phyloP scores from a whole-genome alignment of 2,888 invertebrate genomes.

The Timandra comae region DNA sequence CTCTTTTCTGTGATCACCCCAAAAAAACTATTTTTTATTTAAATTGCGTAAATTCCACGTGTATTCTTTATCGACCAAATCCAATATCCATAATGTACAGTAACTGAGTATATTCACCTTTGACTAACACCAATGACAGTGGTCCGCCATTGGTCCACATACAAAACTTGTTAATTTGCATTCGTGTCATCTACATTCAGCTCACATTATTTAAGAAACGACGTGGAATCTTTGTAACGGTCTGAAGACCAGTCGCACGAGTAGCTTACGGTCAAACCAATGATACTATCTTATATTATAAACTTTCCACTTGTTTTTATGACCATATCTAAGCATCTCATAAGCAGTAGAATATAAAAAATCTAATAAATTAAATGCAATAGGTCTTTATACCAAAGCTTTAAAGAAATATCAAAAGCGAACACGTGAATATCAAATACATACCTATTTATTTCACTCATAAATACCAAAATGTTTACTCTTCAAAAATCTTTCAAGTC shows the following conservation, averaged over 20 bases:
- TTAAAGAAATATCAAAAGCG: too few relatives aligned
- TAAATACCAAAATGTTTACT: too few relatives aligned
- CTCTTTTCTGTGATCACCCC: too few relatives aligned
- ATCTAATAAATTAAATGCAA: too few relatives aligned
- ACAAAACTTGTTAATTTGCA: constrained; percentile 56
- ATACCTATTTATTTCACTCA: too few relatives aligned
- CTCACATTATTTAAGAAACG: constrained; percentile 54
- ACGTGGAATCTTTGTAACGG: constrained; percentile 58
- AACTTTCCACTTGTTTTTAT: constrained; percentile 1
- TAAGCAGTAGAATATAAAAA: too few relatives aligned
- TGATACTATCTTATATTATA: constrained; percentile 1
- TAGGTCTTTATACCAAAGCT: too few relatives aligned
- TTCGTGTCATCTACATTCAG: constrained; percentile 47
- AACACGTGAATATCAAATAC: too few relatives aligned
- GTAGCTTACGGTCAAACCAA: constrained; percentile 7
- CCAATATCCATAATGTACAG: constrained; percentile 18
- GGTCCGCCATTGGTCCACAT: constrained; percentile 35
- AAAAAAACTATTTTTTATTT: too few relatives aligned
- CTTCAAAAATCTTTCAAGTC: constrained; percentile 7
- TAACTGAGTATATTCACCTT: constrained; percentile 25
- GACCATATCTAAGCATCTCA: background rate
- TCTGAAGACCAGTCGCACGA: constrained; percentile 34
- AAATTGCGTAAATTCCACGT: constrained; percentile 13
- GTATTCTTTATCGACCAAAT: too few relatives aligned
- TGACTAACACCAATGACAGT: constrained; percentile 12